A percentile compares a stretch with the other conserved stretches of the same genome.
These are phyloP conservation scores for Blastobasis adustella DNA, from an alignment of 2,888 invertebrate genomes.

Conservation along the genomic window DNA sequence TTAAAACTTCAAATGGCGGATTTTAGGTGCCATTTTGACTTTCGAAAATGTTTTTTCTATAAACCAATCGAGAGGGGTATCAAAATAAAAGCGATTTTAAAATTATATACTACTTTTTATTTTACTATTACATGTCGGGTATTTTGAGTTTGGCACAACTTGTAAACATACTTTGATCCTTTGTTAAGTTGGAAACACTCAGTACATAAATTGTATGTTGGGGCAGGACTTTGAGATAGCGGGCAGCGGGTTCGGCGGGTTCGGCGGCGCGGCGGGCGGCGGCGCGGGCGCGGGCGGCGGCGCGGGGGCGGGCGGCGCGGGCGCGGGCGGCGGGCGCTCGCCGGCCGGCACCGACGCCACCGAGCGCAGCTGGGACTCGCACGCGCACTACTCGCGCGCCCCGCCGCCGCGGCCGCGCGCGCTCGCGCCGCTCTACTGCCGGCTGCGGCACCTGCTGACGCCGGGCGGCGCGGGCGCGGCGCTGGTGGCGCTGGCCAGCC, in stretches of 20 bases:
- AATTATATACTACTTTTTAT: too few species aligned
- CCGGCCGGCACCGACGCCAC: constrained; percentile 63
- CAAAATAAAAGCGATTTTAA: too few species aligned
- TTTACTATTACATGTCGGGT: too few species aligned
- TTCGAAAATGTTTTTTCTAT: too few species aligned
- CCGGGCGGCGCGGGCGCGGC: constrained; percentile 29
- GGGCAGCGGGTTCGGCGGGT: constrained; percentile 62
- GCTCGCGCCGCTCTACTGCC: constrained; percentile 66
- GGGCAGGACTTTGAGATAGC: constrained; percentile 71
- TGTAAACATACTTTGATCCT: background rate
- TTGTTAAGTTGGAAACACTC: background rate
- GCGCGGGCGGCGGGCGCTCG: constrained; percentile 53
- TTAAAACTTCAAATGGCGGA: too few species aligned
- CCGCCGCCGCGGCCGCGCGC: constrained; percentile 51
- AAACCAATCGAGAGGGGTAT: too few species aligned
- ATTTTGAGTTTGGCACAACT: background rate
- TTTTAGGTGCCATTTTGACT: too few species aligned
- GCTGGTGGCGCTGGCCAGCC: constrained; percentile 27
- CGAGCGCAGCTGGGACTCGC: constrained; percentile 71
- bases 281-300: constrained; percentile 31
- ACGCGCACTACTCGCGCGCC: constrained; percentile 65
- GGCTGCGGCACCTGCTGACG: constrained; percentile 35
- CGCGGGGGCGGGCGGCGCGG: constrained; percentile 33
- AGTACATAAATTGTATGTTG: background rate
- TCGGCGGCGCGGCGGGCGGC: constrained; percentile 32